phyloP scores from a whole-genome alignment of 2,113 vertebrate species.

The Melanostigma gelatinosum region DNA sequence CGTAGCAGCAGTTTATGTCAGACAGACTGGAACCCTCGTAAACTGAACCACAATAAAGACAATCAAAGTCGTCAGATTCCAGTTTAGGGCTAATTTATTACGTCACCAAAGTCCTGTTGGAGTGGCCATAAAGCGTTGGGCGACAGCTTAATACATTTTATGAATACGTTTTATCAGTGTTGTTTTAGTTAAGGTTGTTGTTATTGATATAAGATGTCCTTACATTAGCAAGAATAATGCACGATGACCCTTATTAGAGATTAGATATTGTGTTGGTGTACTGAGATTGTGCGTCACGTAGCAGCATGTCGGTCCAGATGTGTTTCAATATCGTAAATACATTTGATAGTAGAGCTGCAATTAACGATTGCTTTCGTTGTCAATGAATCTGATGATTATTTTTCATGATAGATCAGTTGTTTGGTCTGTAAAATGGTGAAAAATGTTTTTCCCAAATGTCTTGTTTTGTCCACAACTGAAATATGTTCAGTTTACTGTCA shows the following conservation, averaged over 20 bases:
- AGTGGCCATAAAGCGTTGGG: conserved; percentile 12
- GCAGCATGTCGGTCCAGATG: background rate
- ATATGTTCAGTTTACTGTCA: background rate
- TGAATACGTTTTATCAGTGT: background rate
- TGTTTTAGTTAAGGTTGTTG: conserved; percentile 7
- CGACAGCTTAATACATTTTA: background rate
- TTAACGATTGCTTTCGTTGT: too few species aligned
- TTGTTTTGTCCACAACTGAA: background rate
- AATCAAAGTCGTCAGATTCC: background rate
- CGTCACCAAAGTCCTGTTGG: conserved; percentile 7
- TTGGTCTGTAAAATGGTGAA: background rate
- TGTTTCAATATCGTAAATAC: background rate
- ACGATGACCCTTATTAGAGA: conserved; percentile 19
- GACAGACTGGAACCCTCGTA: conserved; percentile 39
- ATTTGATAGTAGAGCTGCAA: background rate
- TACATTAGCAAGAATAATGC: background rate
- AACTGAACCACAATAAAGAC: conserved; percentile 28
- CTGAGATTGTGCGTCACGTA: background rate
- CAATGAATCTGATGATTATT: too few species aligned
- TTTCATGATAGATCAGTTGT: background rate
- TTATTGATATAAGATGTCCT: conserved; percentile 1
- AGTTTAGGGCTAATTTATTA: conserved; percentile 8
- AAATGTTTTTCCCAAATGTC: background rate
- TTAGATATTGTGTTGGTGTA: conserved; percentile 11
- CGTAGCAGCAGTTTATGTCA: conserved; percentile 57